These are phyloP conservation scores for Oncorhynchus kisutch DNA, from an alignment of 2,113 vertebrate genomes.

Conservation along the genomic window DNA sequence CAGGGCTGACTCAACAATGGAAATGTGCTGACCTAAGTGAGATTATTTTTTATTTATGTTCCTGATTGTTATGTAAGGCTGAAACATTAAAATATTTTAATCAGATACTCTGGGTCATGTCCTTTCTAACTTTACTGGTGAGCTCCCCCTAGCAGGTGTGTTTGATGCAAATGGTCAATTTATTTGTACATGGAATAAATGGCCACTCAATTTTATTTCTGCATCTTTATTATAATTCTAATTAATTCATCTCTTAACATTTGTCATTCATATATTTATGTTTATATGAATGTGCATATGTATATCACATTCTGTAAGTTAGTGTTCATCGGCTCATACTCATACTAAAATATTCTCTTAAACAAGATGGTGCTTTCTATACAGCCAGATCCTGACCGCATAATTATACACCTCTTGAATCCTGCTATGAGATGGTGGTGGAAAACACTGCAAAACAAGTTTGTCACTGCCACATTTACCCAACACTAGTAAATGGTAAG, in stretches of 20 bases:
- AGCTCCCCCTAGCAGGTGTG: too few species aligned
- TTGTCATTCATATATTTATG: slow-evolving; percentile 70
- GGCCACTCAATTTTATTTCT: slow-evolving; percentile 62
- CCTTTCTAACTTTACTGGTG: too few species aligned
- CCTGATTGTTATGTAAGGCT: too few species aligned
- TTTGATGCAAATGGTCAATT: neutral
- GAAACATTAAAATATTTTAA: too few species aligned
- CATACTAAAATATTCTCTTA: slow-evolving; percentile 65
- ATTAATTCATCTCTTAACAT: slow-evolving; percentile 78
- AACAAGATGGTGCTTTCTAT: slow-evolving; percentile 68
- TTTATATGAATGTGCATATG: slow-evolving; percentile 74
- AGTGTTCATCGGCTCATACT: slow-evolving; percentile 68
- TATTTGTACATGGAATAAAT: neutral
- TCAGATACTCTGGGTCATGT: too few species aligned
- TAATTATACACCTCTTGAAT: neutral
- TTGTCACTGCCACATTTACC: neutral
- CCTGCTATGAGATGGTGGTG: neutral
- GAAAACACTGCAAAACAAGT: neutral
- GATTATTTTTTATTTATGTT: too few species aligned
- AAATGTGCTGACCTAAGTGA: too few species aligned
- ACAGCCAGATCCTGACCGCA: slow-evolving; percentile 40
- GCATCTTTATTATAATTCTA: slow-evolving; percentile 81
- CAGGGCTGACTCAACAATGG: too few species aligned
- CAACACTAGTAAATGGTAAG: neutral
- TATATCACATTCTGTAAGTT: slow-evolving; percentile 73